Evolutionary conservation across 2,113 vertebrate species (phyloP), one percentile per base, ranked within the genome.

Genomic region (Mormyrus iriodes): DNA sequence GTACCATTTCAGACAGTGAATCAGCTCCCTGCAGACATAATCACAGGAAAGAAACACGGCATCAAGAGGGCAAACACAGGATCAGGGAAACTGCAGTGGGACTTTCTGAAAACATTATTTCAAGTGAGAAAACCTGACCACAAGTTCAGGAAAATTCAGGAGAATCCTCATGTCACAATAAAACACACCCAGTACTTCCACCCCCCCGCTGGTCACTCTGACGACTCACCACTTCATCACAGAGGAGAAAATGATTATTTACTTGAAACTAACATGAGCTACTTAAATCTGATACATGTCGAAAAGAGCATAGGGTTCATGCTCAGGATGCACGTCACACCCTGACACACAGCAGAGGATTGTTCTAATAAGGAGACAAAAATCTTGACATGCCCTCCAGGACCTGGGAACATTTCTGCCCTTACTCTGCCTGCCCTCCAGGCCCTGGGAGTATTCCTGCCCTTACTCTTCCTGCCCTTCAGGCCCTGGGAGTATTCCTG

Each of bases 1-100:
- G 93, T 97, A 97, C 97, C 97, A 97, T 91, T 97, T 97, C 89
- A 97, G 91, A 93, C 97, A 97, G 0, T 96, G 95, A 90, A 97
- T 96, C 91, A 97, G 93, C 90, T 97, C 97, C 90, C 97, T 97
- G 91, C 0, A 86, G 58, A 88, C 52, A 0, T 39, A 58, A 42
- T 61, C 44, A 79, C 69, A 93, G 65, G 90, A 9, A 92, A 27
- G 35, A 21, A 8, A 89, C 79, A 5, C 24, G n/a, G 24, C 21
- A 27, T 49, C 42, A 27, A 31, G 8, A n/a, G 4, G 24, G 12
- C 52, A 24, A 52, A 35, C 48, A 46, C 48, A 82, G 44, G 21
- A 42, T 35, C 49, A 24, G 24, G 15, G 19, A 17, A 35, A 17
- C 21, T 24, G 79, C 44, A 85, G 24, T 52, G 17, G 21, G 24